Percentiles rank a stretch among this genome's conserved stretches.
Evolutionary conservation across 2,113 vertebrate species (phyloP).

Genomic region (Xenotilapia leptura): DNA sequence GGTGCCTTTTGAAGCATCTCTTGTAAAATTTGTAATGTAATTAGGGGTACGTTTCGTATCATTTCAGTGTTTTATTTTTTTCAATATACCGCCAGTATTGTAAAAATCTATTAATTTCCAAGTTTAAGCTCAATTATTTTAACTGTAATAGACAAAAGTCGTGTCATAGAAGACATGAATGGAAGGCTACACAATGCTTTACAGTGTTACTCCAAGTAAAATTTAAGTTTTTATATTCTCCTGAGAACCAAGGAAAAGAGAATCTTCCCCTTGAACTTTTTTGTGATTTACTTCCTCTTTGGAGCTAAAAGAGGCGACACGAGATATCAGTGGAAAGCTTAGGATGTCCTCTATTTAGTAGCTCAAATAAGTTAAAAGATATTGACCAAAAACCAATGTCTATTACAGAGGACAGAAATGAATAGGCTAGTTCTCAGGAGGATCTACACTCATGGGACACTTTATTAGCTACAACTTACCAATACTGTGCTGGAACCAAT

Average conservation of each 20-base stretch:
- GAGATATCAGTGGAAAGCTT: not conserved
- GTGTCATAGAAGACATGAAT: not conserved
- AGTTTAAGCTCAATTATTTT: not conserved
- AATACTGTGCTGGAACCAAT: not conserved
- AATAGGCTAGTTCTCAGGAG: fast-evolving
- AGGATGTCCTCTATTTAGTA: not conserved
- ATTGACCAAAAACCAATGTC: not conserved
- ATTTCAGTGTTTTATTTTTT: not conserved
- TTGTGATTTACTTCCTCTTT: not conserved
- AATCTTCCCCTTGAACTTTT: not conserved
- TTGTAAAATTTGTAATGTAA: not conserved
- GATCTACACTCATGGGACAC: not conserved
- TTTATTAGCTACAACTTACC: not conserved
- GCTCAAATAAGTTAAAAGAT: not conserved
- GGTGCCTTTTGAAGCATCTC: not conserved
- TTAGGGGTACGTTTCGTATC: fast-evolving
- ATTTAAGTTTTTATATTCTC: not conserved
- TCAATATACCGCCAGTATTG: not conserved
- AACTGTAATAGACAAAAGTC: not conserved
- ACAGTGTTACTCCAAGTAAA: not conserved
- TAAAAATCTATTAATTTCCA: not conserved
- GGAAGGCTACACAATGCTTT: fast-evolving
- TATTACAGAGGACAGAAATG: not conserved
- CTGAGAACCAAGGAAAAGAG: not conserved
- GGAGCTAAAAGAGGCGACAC: not conserved